Evolutionary conservation across 1,140 invertebrate species (phyloP).

Genomic region (Bombus terrestris): DNA sequence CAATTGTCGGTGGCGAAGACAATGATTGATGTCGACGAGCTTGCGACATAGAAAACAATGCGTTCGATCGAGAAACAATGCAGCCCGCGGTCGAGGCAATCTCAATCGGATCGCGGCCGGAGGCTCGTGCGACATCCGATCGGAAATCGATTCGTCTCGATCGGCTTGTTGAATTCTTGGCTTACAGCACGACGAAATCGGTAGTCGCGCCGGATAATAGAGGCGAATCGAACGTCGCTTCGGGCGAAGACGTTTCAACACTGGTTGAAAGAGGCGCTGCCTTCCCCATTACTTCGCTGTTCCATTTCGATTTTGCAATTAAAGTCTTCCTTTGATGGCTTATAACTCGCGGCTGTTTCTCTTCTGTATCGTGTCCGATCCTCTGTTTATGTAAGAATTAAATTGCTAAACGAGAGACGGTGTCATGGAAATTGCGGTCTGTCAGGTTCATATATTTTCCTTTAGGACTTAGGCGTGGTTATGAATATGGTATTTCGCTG

Average conservation of each 20-base stretch:
- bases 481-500: no score
- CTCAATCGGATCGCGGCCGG: constrained; percentile 50
- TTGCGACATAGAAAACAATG: constrained; percentile 63
- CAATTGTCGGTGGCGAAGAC: constrained; percentile 43
- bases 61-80: constrained; percentile 70
- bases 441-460: background rate
- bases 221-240: constrained; percentile 24
- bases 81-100: constrained; percentile 49
- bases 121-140: constrained; percentile 49
- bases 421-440: background rate
- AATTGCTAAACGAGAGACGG: background rate
- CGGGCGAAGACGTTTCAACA: constrained; percentile 33
- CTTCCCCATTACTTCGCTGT: background rate
- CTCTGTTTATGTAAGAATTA: background rate
- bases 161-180: constrained; percentile 54
- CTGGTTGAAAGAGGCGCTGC: background rate
- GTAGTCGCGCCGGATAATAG: constrained; percentile 28
- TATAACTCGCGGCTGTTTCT: constrained; percentile 1
- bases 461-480: background rate
- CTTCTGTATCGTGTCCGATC: background rate
- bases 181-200: constrained; percentile 15
- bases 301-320: constrained; percentile 19
- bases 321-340: constrained; percentile 19
- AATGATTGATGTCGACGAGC: constrained; percentile 61
- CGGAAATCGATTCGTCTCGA: constrained; percentile 64